phyloP scores from a whole-genome alignment of 2,888 invertebrate species.

The Syritta pipiens region DNA sequence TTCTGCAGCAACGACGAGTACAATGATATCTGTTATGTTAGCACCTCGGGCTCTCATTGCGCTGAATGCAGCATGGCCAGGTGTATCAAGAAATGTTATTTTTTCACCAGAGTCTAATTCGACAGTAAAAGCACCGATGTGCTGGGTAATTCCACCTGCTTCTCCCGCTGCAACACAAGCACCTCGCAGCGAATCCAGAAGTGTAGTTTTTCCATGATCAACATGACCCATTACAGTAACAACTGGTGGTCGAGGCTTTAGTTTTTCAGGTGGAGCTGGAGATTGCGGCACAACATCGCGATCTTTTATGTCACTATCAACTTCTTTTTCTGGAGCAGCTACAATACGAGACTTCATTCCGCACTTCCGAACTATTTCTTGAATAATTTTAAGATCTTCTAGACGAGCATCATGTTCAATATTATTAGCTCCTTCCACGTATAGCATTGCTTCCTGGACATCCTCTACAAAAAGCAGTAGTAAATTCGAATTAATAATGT shows the following conservation, averaged over 20 bases:
- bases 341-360: conserved; percentile 83
- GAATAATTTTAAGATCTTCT: conserved; percentile 83
- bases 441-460: conserved; percentile 85
- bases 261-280: conserved; percentile 83
- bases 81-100: conserved; percentile 98
- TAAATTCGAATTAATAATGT: neutral
- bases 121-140: conserved; percentile 98
- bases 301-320: conserved; percentile 74
- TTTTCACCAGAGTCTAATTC: conserved; percentile 84
- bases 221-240: conserved; percentile 99
- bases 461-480: conserved; percentile 80
- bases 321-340: conserved; percentile 77
- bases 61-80: conserved; percentile 98
- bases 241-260: conserved; percentile 91
- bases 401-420: conserved; percentile 82
- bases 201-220: conserved; percentile 99
- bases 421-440: conserved; percentile 82
- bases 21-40: conserved; percentile 93
- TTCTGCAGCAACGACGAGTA: conserved; percentile 98
- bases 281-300: conserved; percentile 83
- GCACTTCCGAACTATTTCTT: conserved; percentile 85
- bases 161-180: conserved; percentile 93
- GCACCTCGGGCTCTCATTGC: conserved; percentile 98
- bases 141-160: conserved; percentile 99
- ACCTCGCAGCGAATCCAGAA: conserved; percentile 92